phyloP scores from a whole-genome alignment of 2,888 invertebrate species.

The Nycteola revayana region DNA sequence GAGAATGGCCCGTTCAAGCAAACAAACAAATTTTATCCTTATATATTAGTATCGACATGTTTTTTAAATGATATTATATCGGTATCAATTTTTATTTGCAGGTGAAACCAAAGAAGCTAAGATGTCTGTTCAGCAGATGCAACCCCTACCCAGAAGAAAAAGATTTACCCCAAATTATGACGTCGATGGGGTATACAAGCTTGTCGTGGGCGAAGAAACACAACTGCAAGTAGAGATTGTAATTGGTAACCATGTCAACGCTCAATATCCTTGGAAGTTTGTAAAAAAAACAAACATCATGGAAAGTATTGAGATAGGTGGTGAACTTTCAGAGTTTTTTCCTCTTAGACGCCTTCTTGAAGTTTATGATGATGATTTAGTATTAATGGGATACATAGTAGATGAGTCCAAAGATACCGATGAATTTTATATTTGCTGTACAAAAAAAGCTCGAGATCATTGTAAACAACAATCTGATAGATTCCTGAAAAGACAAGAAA shows the following conservation, averaged over 20 bases:
- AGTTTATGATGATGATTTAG: conserved; percentile 59
- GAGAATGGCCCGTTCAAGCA: too few species aligned
- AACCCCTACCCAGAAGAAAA: conserved; percentile 60
- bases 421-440: conserved; percentile 87
- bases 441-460: conserved; percentile 78
- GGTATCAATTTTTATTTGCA: too few species aligned
- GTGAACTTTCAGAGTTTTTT: conserved; percentile 72
- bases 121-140: conserved; percentile 30
- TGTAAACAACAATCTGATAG: conserved; percentile 73
- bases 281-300: conserved; percentile 83
- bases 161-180: conserved; percentile 74
- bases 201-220: conserved; percentile 79
- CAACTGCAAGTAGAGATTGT: conserved; percentile 84
- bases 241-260: conserved; percentile 86
- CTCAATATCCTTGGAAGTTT: conserved; percentile 88
- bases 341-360: conserved; percentile 59
- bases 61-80: too few species aligned
- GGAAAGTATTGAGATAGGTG: conserved; percentile 83
- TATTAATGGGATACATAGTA: conserved; percentile 86
- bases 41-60: too few species aligned
- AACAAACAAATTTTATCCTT: too few species aligned
- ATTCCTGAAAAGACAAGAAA: conserved; percentile 81
- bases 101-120: conserved; percentile 37
- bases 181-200: conserved; percentile 79
- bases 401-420: conserved; percentile 83